These are phyloP conservation scores for Apamea crenata DNA, from an alignment of 2,888 invertebrate genomes.

Conservation along the genomic window DNA sequence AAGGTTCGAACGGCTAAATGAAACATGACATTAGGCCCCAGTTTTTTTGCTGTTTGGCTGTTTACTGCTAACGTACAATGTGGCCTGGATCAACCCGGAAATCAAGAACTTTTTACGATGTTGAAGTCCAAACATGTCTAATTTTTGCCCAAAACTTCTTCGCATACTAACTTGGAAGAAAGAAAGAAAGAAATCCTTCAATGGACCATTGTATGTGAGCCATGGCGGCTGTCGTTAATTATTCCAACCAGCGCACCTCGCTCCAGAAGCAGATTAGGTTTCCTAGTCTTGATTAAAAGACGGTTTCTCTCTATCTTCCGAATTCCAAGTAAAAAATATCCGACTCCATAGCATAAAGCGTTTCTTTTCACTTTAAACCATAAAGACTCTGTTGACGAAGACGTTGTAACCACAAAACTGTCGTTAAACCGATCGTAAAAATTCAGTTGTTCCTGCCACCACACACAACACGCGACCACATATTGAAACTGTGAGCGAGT, in stretches of 20 bases:
- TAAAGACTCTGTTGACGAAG: constrained; percentile 46
- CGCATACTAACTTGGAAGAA: not conserved
- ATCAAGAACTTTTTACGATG: not conserved
- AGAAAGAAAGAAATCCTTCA: too few species aligned
- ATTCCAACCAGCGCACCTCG: not conserved
- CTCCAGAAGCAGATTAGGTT: too few species aligned
- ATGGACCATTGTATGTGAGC: not conserved
- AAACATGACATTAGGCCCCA: not conserved
- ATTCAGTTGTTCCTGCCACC: constrained; percentile 41
- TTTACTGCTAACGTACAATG: not conserved
- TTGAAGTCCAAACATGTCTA: not conserved
- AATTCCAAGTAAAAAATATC: constrained; percentile 5
- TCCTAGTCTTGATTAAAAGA: not conserved
- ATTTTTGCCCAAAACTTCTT: too few species aligned
- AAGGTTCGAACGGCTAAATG: not conserved
- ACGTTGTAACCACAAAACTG: constrained; percentile 49
- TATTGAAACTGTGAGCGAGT: constrained; percentile 50
- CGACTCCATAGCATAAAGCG: constrained; percentile 3
- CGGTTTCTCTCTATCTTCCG: too few species aligned
- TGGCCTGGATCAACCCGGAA: not conserved
- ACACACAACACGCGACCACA: constrained; percentile 49
- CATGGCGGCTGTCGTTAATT: too few species aligned
- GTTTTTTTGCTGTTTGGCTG: not conserved
- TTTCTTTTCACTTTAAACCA: constrained; percentile 38
- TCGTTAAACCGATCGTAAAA: constrained; percentile 54